Base-by-base conservation (phyloP, 2,888 invertebrate species). In the Phania funesta region DNA sequence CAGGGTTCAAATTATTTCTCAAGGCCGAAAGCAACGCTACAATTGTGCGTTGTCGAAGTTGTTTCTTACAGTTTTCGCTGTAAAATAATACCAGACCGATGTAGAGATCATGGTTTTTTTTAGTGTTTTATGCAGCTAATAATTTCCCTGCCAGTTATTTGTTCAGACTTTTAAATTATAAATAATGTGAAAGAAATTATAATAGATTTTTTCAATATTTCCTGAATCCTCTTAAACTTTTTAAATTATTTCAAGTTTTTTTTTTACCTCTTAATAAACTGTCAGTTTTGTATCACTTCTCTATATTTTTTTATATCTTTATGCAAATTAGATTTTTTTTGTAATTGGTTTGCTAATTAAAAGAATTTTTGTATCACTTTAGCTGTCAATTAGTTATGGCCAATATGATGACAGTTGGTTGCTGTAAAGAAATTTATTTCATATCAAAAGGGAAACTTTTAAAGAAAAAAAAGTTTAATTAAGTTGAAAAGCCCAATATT, bases 371-470 rank as follows among this genome's bases (percentile, higher is more conserved):
- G 67, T 81, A 80, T 80, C 84, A 83, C 84, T 85, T 85, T 83
- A 81, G 80, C 80, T 85, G 84, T 84, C 84, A 84, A 85, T 85
- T 85, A 84, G 83, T 83, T 83, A 81, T 78, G 83, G 73, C 83
- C 84, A 83, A 84, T 84, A 83, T 84, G 85, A 83, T 85, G 84
- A 85, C 85, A 84, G 81, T 83, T 82, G 79, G 81, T 83, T 82
- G 79, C 65, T 74, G 78, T 58, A 46, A 46, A 62, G 54, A 64
- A 54, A 54, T 54, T 64, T 54, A 65, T 74, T 46, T 46, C 76
- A 56, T 70, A 50, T 13, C 24, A 18, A 32, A 70, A 41, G 58
- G 46, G 41, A 76, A 64, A 56, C 24, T 68, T 44, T 32, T 58
- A 8, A 20, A 35, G 44, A 35, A 56, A 58, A 80, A 77, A 70